Evolutionary conservation across 2,113 vertebrate species (phyloP), one percentile per base, ranked within the genome.

Genomic region (Oenanthe oenanthe): DNA sequence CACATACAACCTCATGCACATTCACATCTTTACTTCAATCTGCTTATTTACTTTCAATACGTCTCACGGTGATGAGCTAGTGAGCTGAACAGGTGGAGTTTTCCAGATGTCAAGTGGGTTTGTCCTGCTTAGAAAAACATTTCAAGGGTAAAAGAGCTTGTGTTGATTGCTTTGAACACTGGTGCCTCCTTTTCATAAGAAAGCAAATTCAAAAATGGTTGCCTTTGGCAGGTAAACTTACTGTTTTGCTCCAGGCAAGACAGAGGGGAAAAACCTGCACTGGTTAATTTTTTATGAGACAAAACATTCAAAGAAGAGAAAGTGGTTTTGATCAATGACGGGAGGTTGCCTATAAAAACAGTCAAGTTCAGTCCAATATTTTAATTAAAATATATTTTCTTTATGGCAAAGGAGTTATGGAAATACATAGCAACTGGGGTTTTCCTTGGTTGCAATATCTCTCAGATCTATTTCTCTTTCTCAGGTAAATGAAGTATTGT

Each of bases 191-290:
- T 70, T 74, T 42, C 12, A 7, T 72, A 76, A 78, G 48, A 92
- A 68, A 83, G 32, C 10, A 88, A 71, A 91, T 87, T 93, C 65
- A 80, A 53, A 95, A 96, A 91, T 93, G 70, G 87, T 93, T 83
- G 95, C 85, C 71, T 90, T 92, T 96, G 92, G 93, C 93, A 89
- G 74, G 79, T 84, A 95, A 96, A 97, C 77, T 79, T 85, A 94
- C 86, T 89, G 92, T 94, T 97, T 95, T 70, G 66, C 96, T 97
- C 71, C 60, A 84, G 97, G 98, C 86, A 7, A 97, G 66, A 82
- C 29, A 90, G 36, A 85, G 79, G 42, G 43, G 56, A 42, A 88
- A 76, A 93, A 40, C 88, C 57, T 81, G 36, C 28, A 3, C 22
- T 88, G 36, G n/a, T 94, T 61, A 92, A 94, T 96, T 83, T 88